Evolutionary conservation across 1,140 invertebrate genomes (phyloP), one percentile per base, ranked within the genome.

Genomic region (Aphidius gifuensis): DNA sequence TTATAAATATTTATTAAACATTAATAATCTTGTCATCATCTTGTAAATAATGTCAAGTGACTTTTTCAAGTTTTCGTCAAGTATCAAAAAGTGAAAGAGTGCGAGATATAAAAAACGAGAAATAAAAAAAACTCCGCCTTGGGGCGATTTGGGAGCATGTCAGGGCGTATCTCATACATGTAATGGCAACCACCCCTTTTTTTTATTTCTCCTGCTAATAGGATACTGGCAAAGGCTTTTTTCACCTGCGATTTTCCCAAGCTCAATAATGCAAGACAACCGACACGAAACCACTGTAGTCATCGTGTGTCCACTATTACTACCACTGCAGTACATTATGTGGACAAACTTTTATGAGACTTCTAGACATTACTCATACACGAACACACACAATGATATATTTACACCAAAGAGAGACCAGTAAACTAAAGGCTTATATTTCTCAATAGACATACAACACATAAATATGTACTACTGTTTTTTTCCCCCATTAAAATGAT

Each of bases 251-350:
- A 47, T 64, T 63, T 69, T 69, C 68, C 56, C 68, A 69, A 61
- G 65, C 68, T 69, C 63, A 69, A 69, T 69, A 69, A 69, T 69
- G 65, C 68, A 69, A 61, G 51, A 48, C 62, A 64, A 55, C 58
- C 60, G 58, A 61, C 60, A 50, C 48, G 49, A 51, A 64, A 50
- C 66, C 67, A 62, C 64, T 64, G 68, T 40, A 60, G 49, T 47
- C 48, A 45, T 62, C 23, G 23, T 32, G 23, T 32, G 23, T 32
- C 23, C n/a, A 23, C 23, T 32, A 32, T 32, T 32, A 32, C 23
- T 32, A 32, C 23, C 4, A 16, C 16, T 16, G 16, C 16, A 16
- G 23, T 32, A 32, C 4, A 16, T 16, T 16, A 16, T 32, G 23
- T 32, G 23, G 23, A 32, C 23, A 32, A 32, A 32, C 23, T 32